Evolutionary conservation across 1,140 invertebrate species (phyloP).

Genomic region (roundworm (Caenorhabditis elegans)): DNA sequence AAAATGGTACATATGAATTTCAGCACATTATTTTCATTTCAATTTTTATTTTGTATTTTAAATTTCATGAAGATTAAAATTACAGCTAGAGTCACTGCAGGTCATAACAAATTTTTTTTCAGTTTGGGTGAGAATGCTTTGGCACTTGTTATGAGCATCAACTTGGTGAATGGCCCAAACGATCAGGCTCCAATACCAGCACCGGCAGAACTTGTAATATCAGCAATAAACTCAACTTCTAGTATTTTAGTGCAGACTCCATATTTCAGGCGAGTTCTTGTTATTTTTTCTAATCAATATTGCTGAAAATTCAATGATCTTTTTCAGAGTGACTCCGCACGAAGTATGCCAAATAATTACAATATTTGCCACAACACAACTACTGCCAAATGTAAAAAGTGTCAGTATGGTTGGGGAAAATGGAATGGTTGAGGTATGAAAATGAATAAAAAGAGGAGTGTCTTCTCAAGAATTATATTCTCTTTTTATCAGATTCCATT

Average conservation of each 20-base stretch:
- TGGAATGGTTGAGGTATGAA: background rate
- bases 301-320: background rate
- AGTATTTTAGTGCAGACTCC: background rate
- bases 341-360: slow-evolving; percentile 9
- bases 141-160: slow-evolving; percentile 1
- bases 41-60: background rate
- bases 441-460: too few species aligned
- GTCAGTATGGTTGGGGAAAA: background rate
- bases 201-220: background rate
- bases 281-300: too few species aligned
- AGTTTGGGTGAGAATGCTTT: slow-evolving; percentile 29
- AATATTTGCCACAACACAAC: background rate
- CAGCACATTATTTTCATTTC: background rate
- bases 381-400: background rate
- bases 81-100: too few species aligned
- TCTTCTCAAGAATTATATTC: too few species aligned
- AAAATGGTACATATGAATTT: too few species aligned
- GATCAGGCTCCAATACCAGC: background rate
- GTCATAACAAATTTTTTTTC: background rate
- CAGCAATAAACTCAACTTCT: background rate
- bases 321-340: background rate
- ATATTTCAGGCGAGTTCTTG: background rate
- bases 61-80: too few species aligned
- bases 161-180: background rate
- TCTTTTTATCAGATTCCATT: slow-evolving; percentile 7